Percentiles rank a stretch among this genome's conserved stretches.
phyloP scores from a whole-genome alignment of 1,140 invertebrate species.

The Hylaeus volcanicus region DNA sequence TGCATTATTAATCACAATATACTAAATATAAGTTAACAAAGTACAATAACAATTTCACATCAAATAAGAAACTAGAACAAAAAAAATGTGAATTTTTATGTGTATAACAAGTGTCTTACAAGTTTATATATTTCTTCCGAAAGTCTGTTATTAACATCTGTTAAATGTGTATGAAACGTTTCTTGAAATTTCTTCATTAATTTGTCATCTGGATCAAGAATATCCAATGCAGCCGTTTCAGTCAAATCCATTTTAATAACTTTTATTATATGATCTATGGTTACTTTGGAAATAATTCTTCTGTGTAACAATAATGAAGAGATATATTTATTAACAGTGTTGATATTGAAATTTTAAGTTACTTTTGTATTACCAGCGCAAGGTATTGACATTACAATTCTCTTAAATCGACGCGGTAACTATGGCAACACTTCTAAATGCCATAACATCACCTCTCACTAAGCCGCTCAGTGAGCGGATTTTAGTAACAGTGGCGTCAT shows the following conservation, averaged over 20 bases:
- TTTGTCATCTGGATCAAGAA: slow-evolving; percentile 84
- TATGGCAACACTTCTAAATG: no score
- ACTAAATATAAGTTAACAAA: no score
- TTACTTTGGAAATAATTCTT: neutral
- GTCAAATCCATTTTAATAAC: neutral
- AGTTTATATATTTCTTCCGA: slow-evolving; percentile 83
- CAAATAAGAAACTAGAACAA: neutral
- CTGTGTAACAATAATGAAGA: neutral
- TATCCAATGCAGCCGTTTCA: slow-evolving; percentile 50
- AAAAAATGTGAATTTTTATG: slow-evolving; percentile 9
- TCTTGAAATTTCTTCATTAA: slow-evolving; percentile 84
- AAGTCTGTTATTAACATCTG: slow-evolving; percentile 81
- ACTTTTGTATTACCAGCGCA: neutral
- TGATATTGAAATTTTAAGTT: neutral
- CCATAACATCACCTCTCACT: no score
- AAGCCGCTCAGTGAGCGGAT: no score
- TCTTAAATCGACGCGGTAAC: no score
- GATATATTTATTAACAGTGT: neutral
- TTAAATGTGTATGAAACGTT: slow-evolving; percentile 82
- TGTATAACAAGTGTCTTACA: slow-evolving; percentile 69
- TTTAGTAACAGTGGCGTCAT: no score
- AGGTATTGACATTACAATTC: neutral
- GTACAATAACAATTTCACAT: no score
- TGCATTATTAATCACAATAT: no score
- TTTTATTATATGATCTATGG: neutral